phyloP scores from a whole-genome alignment of 2,888 invertebrate genomes.

The Parochlus steinenii region DNA sequence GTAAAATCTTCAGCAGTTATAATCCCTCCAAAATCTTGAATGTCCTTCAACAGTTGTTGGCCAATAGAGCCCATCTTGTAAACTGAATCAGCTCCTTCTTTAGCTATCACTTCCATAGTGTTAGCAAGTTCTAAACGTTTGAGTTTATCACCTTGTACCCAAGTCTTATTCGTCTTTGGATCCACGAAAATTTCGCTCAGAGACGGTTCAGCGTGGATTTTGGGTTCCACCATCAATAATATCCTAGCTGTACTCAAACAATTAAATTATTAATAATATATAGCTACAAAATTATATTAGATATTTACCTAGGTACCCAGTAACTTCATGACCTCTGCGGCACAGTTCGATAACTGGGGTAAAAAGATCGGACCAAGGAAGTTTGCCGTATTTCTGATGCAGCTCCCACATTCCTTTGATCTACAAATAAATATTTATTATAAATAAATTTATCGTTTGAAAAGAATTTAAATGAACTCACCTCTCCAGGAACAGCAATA shows the following conservation, averaged over 20 bases:
- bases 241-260: too few species aligned
- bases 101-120: slow-evolving; percentile 36
- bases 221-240: slow-evolving; percentile 19
- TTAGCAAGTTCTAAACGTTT: slow-evolving; percentile 32
- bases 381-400: slow-evolving; percentile 45
- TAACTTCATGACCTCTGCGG: slow-evolving; percentile 44
- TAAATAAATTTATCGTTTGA: too few species aligned
- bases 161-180: slow-evolving; percentile 26
- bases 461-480: too few species aligned
- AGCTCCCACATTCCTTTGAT: slow-evolving; percentile 58
- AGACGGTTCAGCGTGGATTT: slow-evolving; percentile 20
- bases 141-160: slow-evolving; percentile 28
- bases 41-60: slow-evolving; percentile 34
- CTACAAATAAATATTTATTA: too few species aligned
- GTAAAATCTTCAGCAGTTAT: slow-evolving; percentile 52
- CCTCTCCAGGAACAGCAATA: slow-evolving; percentile 68
- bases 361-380: slow-evolving; percentile 58
- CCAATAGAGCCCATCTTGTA: slow-evolving; percentile 32
- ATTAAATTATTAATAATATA: too few species aligned
- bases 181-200: slow-evolving; percentile 26
- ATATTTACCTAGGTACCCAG: slow-evolving; percentile 40
- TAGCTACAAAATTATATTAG: too few species aligned
- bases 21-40: slow-evolving; percentile 47
- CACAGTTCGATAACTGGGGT: slow-evolving; percentile 57
- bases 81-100: slow-evolving; percentile 35